Percentiles rank a stretch among this genome's conserved stretches.
Conservation (phyloP, 1,140 invertebrate genomes). For the Zaprionus africanus region DNA sequence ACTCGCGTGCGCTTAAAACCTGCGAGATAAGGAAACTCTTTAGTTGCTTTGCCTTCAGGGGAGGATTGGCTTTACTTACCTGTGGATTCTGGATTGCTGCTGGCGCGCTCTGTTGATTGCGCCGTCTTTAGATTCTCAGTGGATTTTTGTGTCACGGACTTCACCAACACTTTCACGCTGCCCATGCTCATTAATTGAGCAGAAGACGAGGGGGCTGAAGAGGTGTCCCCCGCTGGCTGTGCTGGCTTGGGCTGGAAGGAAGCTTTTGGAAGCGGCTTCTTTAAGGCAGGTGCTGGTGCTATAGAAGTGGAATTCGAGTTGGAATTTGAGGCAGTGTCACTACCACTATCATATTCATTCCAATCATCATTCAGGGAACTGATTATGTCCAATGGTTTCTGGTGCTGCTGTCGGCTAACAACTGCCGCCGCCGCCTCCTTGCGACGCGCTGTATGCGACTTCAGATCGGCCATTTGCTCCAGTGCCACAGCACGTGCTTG, state of each 20-base stretch:
- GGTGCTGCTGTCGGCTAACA: slow-evolving; percentile 18
- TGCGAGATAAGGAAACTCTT: background rate
- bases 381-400: slow-evolving; percentile 55
- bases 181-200: slow-evolving; percentile 7
- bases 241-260: slow-evolving; percentile 17
- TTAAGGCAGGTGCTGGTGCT: slow-evolving; percentile 18
- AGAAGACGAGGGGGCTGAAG: background rate
- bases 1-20: slow-evolving; percentile 85
- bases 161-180: slow-evolving; percentile 48
- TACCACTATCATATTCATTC: slow-evolving; percentile 73
- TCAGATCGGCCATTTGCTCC: slow-evolving; percentile 72
- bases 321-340: slow-evolving; percentile 17
- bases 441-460: slow-evolving; percentile 51
- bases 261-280: slow-evolving; percentile 5
- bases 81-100: slow-evolving; percentile 19
- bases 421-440: slow-evolving; percentile 50
- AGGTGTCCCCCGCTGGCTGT: background rate
- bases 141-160: slow-evolving; percentile 33
- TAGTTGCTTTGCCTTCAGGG: background rate
- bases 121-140: slow-evolving; percentile 10
- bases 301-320: slow-evolving; percentile 15
- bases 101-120: slow-evolving; percentile 7
- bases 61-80: slow-evolving; percentile 21
- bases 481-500: slow-evolving; percentile 72
- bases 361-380: slow-evolving; percentile 74